Base-by-base conservation (phyloP, 2,797 vertebrate species). In the Coracias cyanogaster region DNA sequence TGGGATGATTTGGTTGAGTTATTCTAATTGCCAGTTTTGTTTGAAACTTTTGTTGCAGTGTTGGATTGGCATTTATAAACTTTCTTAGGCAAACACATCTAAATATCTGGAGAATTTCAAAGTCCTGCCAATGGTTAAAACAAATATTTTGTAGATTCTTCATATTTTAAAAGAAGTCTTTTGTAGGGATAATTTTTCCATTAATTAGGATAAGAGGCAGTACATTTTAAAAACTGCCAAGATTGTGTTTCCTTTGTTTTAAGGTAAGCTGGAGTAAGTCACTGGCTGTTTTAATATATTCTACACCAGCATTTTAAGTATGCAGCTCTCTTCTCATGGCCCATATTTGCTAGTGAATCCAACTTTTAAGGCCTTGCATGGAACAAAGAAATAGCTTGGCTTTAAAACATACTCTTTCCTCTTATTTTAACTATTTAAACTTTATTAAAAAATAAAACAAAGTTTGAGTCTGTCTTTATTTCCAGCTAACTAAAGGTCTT, bases 401-500 rank as follows among this genome's bases (percentile, higher is more conserved):
- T 97, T 97, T 97, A 93, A 94, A 96, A 92, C 80, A 43, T 95
- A 82, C 65, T 95, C 91, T 65, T 95, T 95, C 83, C 89, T 97
- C 97, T 94, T 86, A 90, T 96, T 97, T 97, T 97, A 93, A 92
- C 49, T 95, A 97, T 95, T 97, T 97, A 96, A 97, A 94, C 88
- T 95, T 96, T 95, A 97, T 97, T 95, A 97, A 97, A 96, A 98
- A 97, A 93, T 89, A 78, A 91, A 97, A 52, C 55, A 72, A 93
- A 91, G 55, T 61, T 82, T 92, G 86, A 90, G 76, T 97, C 91
- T 97, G 93, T 97, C 93, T 94, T 97, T 95, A 94, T 97, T 98
- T 95, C 67, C 71, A 85, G 39, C 55, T 94, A 49, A 82, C 66
- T 58, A 71, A 82, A 26, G 24, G 60, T 58, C 35, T 89, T 62